phyloP scores from a whole-genome alignment of 1,140 invertebrate genomes.

The Caenorhabditis remanei region DNA sequence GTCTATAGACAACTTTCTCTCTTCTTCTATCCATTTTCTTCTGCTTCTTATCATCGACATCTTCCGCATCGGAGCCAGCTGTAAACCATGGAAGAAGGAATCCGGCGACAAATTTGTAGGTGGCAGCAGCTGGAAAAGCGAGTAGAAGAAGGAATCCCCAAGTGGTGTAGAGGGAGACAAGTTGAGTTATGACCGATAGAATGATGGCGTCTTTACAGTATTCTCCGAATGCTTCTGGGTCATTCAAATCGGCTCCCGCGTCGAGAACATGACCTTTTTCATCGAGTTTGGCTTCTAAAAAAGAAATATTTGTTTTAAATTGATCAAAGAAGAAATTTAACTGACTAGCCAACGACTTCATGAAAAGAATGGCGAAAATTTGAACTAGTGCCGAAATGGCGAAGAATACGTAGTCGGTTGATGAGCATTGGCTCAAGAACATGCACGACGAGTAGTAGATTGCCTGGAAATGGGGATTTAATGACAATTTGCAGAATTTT shows the following conservation, averaged over 20 bases:
- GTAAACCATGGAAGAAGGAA: conserved; percentile 54
- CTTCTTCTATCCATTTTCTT: conserved; percentile 67
- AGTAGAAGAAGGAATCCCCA: conserved; percentile 72
- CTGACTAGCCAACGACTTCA: conserved; percentile 67
- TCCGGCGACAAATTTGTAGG: conserved; percentile 67
- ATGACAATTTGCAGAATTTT: conserved; percentile 29
- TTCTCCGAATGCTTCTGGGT: conserved; percentile 75
- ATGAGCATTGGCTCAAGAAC: conserved; percentile 49
- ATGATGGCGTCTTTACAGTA: conserved; percentile 76
- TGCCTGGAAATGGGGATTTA: conserved; percentile 33
- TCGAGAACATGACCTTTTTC: conserved; percentile 74
- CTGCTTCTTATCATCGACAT: conserved; percentile 69
- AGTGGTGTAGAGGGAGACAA: conserved; percentile 69
- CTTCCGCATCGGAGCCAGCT: conserved; percentile 63
- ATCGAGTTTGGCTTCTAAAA: conserved; percentile 61
- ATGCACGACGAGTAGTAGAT: conserved; percentile 58
- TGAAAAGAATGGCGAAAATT: conserved; percentile 63
- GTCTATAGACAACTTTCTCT: conserved; percentile 65
- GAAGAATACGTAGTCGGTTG: conserved; percentile 54
- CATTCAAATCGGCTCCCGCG: conserved; percentile 76
- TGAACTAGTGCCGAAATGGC: conserved; percentile 57
- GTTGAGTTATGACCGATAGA: conserved; percentile 69
- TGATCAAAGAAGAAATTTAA: conserved; percentile 44
- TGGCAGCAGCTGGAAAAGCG: conserved; percentile 68
- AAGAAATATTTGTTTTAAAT: neutral